Evolutionary conservation across 2,888 invertebrate genomes (phyloP), one percentile per base, ranked within the genome.

Genomic region (Ornithoptera alexandrae): DNA sequence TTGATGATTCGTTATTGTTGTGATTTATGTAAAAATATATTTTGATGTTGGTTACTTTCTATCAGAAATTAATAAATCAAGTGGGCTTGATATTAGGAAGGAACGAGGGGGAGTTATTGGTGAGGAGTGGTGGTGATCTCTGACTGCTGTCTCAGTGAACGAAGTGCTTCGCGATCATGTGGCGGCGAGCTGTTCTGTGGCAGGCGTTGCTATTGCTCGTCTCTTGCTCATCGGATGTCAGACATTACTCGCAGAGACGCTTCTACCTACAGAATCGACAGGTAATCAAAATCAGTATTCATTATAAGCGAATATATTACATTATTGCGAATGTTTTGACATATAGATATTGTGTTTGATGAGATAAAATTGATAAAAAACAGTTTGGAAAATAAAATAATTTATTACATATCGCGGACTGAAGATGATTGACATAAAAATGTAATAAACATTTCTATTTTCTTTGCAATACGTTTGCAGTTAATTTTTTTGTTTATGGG

Each of bases 131-230:
- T 20, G 64, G 64, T 50, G 53, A 36, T 10, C 8, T 24, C 5
- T 39, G 56, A 70, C 20, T n/a, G 30, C 63, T 17, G 56, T 50
- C 68, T 81, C 76, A 77, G 77, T 81, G 74, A 6, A 6, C 53
- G 17, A 17, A 18, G 53, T 53, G n/a, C n/a, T 53, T 77, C 77
- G 65, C 24, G 58, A 79, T 68, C 78, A 90, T 89, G 90, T 84
- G 84, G 87, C 85, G 83, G 79, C 81, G 83, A 81, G 77, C 78
- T 79, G 83, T 86, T 74, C 77, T 85, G 78, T 85, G 79, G 79
- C 81, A 82, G 70, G 76, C 77, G 53, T 61, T 72, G 60, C 73
- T 85, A 62, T 74, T 83, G 65, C 70, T 82, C 42, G 86, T 81
- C 53, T 79, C 79, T 70, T 82, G 83, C 50, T 83, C 84, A 62